Conservation (phyloP, 2,888 invertebrate species). For the Globia sparganii region DNA sequence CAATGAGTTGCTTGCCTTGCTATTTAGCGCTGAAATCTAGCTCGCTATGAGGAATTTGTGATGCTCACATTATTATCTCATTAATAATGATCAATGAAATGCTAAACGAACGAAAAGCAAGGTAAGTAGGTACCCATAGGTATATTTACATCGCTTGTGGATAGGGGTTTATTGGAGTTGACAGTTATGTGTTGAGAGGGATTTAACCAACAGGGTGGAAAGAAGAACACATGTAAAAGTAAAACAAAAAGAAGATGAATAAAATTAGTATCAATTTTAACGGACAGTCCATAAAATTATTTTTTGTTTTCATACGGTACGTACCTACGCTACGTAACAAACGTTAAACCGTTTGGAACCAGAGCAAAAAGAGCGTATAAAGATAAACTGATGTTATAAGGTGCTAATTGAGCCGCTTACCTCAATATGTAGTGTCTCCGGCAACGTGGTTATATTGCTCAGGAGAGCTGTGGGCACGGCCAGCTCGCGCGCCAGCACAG, state of each 20-base stretch:
- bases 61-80: constrained; percentile 42
- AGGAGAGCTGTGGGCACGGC: constrained; percentile 80
- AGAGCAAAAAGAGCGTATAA: constrained; percentile 45
- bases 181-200: background rate
- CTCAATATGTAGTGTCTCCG: constrained; percentile 85
- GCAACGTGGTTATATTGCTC: constrained; percentile 77
- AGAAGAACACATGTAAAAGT: constrained; percentile 8
- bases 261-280: background rate
- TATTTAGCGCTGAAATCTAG: constrained; percentile 54
- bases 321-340: background rate
- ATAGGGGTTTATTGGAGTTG: constrained; percentile 12
- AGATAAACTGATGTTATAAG: constrained; percentile 33
- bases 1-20: constrained; percentile 58
- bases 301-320: constrained; percentile 23
- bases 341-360: constrained; percentile 1
- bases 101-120: constrained; percentile 17
- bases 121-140: background rate
- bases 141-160: background rate
- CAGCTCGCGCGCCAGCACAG: constrained; percentile 92
- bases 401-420: constrained; percentile 70
- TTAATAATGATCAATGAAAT: constrained; percentile 33
- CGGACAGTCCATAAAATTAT: constrained; percentile 8
- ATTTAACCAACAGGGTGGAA: constrained; percentile 7
- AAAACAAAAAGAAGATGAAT: constrained; percentile 20
- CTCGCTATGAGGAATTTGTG: constrained; percentile 51